A percentile compares a stretch with the other conserved stretches of the same genome.
phyloP scores from a whole-genome alignment of 2,113 vertebrate genomes.

The Sapayoa aenigma region DNA sequence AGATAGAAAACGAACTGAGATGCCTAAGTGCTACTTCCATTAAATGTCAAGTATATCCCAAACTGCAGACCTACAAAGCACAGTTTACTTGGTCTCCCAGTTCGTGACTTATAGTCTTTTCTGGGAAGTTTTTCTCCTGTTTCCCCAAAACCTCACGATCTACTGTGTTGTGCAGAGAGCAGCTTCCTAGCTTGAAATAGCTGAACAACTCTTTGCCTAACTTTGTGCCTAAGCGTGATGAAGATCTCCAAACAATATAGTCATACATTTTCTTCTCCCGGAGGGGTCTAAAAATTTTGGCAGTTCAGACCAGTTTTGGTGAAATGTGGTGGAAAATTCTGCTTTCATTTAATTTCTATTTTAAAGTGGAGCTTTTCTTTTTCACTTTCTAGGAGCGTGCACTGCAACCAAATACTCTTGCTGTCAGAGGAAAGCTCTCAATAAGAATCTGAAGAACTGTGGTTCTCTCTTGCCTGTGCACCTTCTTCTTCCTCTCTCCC shows the following conservation, averaged over 20 bases:
- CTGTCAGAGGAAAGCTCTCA: neutral
- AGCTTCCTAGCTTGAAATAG: neutral
- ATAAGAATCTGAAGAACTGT: neutral
- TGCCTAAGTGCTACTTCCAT: neutral
- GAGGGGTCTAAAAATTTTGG: neutral
- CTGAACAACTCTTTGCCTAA: neutral
- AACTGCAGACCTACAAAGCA: neutral
- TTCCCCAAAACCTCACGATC: neutral
- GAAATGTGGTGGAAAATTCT: neutral
- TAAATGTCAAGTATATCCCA: neutral
- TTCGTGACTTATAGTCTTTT: neutral
- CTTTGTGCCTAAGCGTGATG: neutral
- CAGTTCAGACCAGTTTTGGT: neutral
- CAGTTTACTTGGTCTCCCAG: neutral
- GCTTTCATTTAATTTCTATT: neutral
- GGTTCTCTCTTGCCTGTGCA: neutral
- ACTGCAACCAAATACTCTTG: neutral
- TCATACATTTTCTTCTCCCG: neutral
- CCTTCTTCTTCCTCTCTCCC: neutral
- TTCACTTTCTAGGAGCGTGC: rapidly evolving
- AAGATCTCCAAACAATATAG: neutral
- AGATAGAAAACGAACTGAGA: neutral
- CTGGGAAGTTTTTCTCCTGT: neutral
- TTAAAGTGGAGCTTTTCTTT: neutral
- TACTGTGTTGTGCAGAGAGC: neutral